These are phyloP conservation scores for Eulithis prunata DNA, from an alignment of 2,888 invertebrate genomes.

Conservation along the genomic window DNA sequence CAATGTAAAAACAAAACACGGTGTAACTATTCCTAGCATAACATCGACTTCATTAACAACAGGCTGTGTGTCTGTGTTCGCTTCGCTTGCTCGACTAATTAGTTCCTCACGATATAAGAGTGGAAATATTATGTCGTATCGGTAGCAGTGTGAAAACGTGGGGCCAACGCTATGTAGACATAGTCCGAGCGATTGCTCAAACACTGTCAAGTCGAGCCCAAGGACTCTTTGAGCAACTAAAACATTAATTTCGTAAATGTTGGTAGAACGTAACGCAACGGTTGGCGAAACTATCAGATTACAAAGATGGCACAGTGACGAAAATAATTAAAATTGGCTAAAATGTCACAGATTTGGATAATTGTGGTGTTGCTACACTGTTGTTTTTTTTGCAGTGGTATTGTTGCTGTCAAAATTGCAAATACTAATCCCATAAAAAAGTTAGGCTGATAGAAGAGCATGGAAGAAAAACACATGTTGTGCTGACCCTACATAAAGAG, in stretches of 20 bases:
- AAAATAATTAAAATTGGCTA: slow-evolving; percentile 36
- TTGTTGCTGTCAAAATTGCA: neutral
- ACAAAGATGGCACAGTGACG: slow-evolving; percentile 44
- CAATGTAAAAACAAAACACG: too few relatives aligned
- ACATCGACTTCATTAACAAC: too few relatives aligned
- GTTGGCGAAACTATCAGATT: slow-evolving; percentile 40
- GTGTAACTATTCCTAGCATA: too few relatives aligned
- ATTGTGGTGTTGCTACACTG: slow-evolving; percentile 12
- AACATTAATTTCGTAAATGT: slow-evolving; percentile 48
- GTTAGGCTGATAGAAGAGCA: too few relatives aligned
- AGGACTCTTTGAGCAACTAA: slow-evolving; percentile 52
- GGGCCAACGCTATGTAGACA: slow-evolving; percentile 13
- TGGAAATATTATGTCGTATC: too few relatives aligned
- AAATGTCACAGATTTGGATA: slow-evolving; percentile 34
- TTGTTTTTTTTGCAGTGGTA: neutral
- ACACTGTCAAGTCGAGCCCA: slow-evolving; percentile 48
- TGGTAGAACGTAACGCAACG: slow-evolving; percentile 49
- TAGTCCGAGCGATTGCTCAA: slow-evolving; percentile 36
- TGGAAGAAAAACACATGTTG: too few relatives aligned
- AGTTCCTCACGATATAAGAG: too few relatives aligned
- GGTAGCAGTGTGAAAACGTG: too few relatives aligned
- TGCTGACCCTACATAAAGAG: too few relatives aligned
- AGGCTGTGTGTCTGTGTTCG: too few relatives aligned
- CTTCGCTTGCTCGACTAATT: too few relatives aligned
- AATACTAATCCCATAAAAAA: neutral